Evolutionary conservation across 2,888 invertebrate species (phyloP).

Genomic region (Mycogona germanica): DNA sequence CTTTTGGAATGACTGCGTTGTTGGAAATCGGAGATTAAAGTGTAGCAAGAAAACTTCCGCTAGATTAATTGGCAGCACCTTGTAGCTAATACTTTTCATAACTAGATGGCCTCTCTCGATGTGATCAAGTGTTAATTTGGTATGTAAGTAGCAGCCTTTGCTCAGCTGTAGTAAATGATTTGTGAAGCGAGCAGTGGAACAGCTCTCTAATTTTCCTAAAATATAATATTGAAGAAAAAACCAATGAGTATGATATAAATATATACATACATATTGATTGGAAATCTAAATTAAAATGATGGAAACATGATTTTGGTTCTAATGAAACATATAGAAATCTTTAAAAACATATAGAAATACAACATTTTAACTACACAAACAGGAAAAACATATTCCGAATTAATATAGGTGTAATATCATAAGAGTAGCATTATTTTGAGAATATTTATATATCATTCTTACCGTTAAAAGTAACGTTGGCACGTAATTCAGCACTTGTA

Average conservation of each 20-base stretch:
- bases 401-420: neutral
- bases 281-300: too few species aligned
- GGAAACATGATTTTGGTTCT: too few species aligned
- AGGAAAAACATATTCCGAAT: too few species aligned
- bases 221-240: neutral
- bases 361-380: too few species aligned
- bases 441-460: too few species aligned
- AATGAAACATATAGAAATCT: too few species aligned
- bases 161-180: constrained; percentile 70
- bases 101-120: constrained; percentile 84
- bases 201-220: constrained; percentile 14
- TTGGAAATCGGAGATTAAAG: constrained; percentile 83
- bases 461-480: constrained; percentile 43
- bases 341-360: too few species aligned
- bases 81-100: constrained; percentile 85
- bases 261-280: neutral
- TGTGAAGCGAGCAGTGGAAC: constrained; percentile 51
- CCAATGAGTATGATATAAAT: neutral
- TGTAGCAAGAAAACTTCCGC: constrained; percentile 82
- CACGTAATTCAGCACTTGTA: constrained; percentile 67
- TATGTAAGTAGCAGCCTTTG: constrained; percentile 81
- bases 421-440: neutral
- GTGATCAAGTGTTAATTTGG: constrained; percentile 80
- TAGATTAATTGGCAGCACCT: constrained; percentile 71
- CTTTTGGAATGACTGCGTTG: constrained; percentile 77